Percentiles rank a stretch among this genome's conserved stretches.
Evolutionary conservation across 1,140 invertebrate species (phyloP).

Genomic region (Choristoneura fumiferana): DNA sequence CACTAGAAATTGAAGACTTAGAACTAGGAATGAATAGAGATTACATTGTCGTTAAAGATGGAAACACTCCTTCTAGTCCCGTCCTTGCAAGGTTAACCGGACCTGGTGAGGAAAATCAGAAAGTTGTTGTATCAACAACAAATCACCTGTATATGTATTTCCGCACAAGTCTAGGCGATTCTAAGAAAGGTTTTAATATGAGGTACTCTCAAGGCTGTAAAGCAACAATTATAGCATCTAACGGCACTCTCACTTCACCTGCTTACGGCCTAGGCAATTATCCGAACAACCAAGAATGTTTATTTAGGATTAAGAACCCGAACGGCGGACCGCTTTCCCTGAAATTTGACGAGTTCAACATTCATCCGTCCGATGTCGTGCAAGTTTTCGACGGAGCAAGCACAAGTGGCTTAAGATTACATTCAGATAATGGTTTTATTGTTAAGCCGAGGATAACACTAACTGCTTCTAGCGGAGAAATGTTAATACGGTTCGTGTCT

Average conservation of each 20-base stretch:
- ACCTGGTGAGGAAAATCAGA: conserved; percentile 85
- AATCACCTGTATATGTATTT: conserved; percentile 95
- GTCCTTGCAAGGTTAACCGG: conserved; percentile 92
- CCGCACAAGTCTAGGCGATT: conserved; percentile 93
- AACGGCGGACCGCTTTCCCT: conserved; percentile 90
- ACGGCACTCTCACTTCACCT: conserved; percentile 92
- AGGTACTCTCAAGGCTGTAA: conserved; percentile 93
- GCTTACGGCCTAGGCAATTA: conserved; percentile 91
- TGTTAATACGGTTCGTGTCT: conserved; percentile 92
- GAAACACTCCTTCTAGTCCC: conserved; percentile 90
- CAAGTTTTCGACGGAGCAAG: conserved; percentile 94
- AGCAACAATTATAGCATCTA: conserved; percentile 87
- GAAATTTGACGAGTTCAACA: conserved; percentile 91
- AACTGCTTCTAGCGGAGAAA: conserved; percentile 94
- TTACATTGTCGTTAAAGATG: conserved; percentile 93
- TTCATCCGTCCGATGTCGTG: conserved; percentile 92
- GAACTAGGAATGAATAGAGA: conserved; percentile 92
- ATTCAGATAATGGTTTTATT: conserved; percentile 93
- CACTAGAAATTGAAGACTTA: conserved; percentile 93
- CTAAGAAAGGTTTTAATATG: conserved; percentile 93
- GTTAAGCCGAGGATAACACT: conserved; percentile 92
- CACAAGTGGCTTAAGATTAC: conserved; percentile 90
- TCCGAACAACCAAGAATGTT: conserved; percentile 95
- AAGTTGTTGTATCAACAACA: conserved; percentile 93
- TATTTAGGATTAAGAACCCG: conserved; percentile 92